phyloP scores from a whole-genome alignment of 2,113 vertebrate species.

The Platysteira castanea region DNA sequence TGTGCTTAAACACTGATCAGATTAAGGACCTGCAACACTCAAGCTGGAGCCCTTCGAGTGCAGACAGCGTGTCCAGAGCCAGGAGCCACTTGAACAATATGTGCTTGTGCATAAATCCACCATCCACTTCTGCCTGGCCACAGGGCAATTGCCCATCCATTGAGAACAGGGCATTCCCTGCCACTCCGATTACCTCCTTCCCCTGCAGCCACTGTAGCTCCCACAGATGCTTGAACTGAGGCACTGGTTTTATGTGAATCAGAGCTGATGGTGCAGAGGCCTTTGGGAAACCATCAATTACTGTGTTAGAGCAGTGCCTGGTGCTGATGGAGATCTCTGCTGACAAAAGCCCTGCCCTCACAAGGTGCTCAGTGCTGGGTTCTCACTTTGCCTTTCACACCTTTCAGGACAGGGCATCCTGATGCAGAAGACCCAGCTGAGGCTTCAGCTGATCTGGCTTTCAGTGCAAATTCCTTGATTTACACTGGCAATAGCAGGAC shows the following conservation, averaged over 20 bases:
- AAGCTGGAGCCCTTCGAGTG: constrained; percentile 19
- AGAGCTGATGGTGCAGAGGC: neutral
- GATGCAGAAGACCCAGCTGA: neutral
- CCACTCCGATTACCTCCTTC: neutral
- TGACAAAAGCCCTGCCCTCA: neutral
- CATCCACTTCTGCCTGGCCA: neutral
- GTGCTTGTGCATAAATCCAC: constrained; percentile 20
- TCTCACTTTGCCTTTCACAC: neutral
- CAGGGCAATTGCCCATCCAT: neutral
- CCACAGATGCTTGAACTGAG: neutral
- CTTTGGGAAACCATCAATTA: constrained; percentile 12
- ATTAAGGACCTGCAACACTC: constrained; percentile 9
- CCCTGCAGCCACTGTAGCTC: neutral
- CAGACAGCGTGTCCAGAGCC: neutral
- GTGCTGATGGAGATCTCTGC: neutral
- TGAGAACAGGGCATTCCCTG: neutral
- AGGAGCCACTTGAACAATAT: constrained; percentile 8
- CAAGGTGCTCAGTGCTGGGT: neutral
- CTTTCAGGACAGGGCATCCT: neutral
- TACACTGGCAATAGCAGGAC: neutral
- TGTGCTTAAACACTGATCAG: neutral
- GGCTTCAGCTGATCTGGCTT: neutral
- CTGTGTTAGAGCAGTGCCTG: neutral
- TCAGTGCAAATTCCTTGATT: neutral
- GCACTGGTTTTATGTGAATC: neutral